Base-by-base conservation (phyloP, 2,888 invertebrate species). In the Diplolepis rosae region DNA sequence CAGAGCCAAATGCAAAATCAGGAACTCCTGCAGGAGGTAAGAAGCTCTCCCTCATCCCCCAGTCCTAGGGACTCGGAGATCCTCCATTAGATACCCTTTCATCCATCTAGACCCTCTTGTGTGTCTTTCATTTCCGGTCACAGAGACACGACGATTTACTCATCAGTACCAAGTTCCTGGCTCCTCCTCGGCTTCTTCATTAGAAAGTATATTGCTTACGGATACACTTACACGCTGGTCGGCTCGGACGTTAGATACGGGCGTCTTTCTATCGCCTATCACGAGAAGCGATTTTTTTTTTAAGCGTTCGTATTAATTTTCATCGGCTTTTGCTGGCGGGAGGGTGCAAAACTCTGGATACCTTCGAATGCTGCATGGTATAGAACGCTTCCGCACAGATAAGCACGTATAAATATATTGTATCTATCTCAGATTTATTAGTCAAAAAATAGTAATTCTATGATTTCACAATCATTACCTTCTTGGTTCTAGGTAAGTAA, bases 1-100 rank as follows among this genome's bases (percentile, higher is more conserved):
- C 78, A 79, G 50, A 72, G 77, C 68, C 88, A 87, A 82, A 85
- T 85, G 81, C 86, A 84, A 84, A 85, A 82, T 81, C 88, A 88
- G 86, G 88, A 88, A 82, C 83, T 88, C 83, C 87, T 88, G 86
- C 61, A 61, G 61, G 88, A 88, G 88, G 88, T 88, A 88, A 88
- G 88, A 87, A 82, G 83, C 81, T 61, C 73, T 69, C 73, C 71
- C 73, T 24, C 15, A 69, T 69, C 71, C 67, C 52, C 27, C 32
- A n/a, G n/a, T n/a, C n/a, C n/a, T n/a, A n/a, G n/a, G n/a, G n/a
- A n/a, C n/a, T n/a, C n/a, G 39, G 52, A 42, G 15, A 52, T 48
- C 35, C 68, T 54, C 54, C 68, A 39, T 32, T 67, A 51, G 67
- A 30, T 51, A 51, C 61, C 39, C 24, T 7, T 39, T 39, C 61